phyloP scores from a whole-genome alignment of 2,797 vertebrate species.

The Gobionotothen gibberifrons region DNA sequence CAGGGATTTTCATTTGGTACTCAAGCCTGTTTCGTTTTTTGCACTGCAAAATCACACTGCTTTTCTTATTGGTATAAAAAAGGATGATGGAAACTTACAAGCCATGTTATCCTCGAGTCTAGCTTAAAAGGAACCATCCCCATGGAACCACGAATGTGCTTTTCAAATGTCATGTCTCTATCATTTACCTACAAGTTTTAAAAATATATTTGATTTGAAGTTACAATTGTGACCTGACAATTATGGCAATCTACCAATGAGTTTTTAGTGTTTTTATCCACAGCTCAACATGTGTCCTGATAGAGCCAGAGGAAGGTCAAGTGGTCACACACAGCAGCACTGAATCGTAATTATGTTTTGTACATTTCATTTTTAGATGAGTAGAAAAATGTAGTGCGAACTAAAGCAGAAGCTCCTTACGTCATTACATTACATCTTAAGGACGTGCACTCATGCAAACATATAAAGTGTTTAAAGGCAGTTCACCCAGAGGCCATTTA shows the following conservation, averaged over 20 bases:
- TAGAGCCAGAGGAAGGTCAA: background rate
- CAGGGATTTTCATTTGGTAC: no score
- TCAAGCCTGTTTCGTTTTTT: background rate
- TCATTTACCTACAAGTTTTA: background rate
- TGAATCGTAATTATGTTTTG: background rate
- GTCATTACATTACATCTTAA: background rate
- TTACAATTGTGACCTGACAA: background rate
- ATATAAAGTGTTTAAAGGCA: background rate
- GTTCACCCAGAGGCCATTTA: slow-evolving; percentile 17
- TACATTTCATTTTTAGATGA: background rate
- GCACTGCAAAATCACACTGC: background rate
- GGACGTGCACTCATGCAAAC: background rate
- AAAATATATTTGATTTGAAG: background rate
- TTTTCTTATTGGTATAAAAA: background rate
- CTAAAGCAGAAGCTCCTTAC: slow-evolving; percentile 3
- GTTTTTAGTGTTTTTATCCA: background rate
- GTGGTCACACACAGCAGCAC: background rate
- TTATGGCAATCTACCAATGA: background rate
- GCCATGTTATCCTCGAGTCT: background rate
- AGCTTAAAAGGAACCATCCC: background rate
- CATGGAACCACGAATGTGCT: background rate
- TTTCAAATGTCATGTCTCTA: background rate
- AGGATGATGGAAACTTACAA: background rate
- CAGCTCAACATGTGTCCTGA: background rate
- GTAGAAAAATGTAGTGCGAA: background rate